Evolutionary conservation across 2,113 vertebrate genomes (phyloP).

Genomic region (Aphelocoma coerulescens): DNA sequence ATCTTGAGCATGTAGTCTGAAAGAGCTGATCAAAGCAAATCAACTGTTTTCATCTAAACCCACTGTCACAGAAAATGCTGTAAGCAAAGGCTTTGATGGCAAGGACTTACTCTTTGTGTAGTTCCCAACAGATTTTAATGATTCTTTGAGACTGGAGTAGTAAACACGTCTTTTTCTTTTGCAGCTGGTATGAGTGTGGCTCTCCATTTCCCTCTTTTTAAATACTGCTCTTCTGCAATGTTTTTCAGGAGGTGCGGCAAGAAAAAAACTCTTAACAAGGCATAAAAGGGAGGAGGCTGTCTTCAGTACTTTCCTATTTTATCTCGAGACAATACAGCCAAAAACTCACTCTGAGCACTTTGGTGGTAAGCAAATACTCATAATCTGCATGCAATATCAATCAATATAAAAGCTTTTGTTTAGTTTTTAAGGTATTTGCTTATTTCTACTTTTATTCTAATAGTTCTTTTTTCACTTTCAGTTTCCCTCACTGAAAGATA

Average conservation of each 20-base stretch:
- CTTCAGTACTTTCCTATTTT: not conserved
- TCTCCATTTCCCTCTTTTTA: not conserved
- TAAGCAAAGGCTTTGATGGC: not conserved
- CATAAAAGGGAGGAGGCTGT: not conserved
- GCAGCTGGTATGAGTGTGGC: not conserved
- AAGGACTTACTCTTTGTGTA: not conserved
- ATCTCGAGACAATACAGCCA: not conserved
- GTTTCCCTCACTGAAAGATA: not conserved
- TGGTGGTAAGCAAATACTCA: not conserved
- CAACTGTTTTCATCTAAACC: not conserved
- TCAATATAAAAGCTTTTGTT: not conserved
- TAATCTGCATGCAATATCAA: not conserved
- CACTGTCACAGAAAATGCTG: not conserved
- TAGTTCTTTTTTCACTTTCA: not conserved
- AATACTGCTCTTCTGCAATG: not conserved
- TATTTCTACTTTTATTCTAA: not conserved
- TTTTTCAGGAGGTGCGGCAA: not conserved
- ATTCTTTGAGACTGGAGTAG: not conserved
- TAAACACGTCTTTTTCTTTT: not conserved
- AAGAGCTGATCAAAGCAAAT: not conserved
- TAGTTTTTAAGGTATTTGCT: not conserved
- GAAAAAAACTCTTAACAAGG: not conserved
- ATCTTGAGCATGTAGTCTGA: not conserved
- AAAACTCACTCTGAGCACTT: not conserved
- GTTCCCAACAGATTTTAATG: not conserved